phyloP scores from a whole-genome alignment of 2,888 invertebrate species.

The Perdita meconis region DNA sequence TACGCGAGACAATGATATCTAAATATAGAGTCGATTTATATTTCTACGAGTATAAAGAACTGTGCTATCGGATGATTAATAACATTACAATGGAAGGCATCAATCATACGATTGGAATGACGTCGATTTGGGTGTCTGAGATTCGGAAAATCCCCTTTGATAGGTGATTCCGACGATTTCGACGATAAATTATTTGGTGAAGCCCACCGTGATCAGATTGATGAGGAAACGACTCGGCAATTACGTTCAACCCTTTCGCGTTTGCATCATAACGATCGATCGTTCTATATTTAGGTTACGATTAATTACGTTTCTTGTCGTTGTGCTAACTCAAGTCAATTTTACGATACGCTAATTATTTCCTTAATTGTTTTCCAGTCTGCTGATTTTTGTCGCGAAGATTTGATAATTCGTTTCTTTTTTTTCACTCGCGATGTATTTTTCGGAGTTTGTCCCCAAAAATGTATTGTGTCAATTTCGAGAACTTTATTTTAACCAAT shows the following conservation, averaged over 20 bases:
- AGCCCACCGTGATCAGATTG: conserved; percentile 57
- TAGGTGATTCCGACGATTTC: conserved; percentile 49
- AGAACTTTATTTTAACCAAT: too few relatives aligned
- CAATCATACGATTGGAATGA: not conserved
- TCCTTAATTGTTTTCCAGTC: not conserved
- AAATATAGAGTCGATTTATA: too few relatives aligned
- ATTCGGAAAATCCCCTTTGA: conserved; percentile 24
- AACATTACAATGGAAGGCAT: too few relatives aligned
- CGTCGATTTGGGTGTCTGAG: not conserved
- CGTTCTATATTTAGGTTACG: conserved; percentile 50
- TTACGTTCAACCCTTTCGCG: conserved; percentile 40
- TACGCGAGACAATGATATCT: too few relatives aligned
- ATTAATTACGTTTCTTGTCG: conserved; percentile 45
- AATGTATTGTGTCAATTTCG: too few relatives aligned
- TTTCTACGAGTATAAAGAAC: too few relatives aligned
- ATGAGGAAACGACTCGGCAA: conserved; percentile 54
- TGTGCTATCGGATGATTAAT: too few relatives aligned
- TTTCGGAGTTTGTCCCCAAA: too few relatives aligned
- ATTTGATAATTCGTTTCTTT: not conserved
- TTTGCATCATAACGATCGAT: conserved; percentile 31
- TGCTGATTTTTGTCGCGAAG: not conserved
- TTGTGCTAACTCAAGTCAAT: not conserved
- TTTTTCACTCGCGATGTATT: too few relatives aligned
- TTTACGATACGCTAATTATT: conserved; percentile 3
- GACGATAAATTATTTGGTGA: conserved; percentile 50